These are phyloP conservation scores for Drosophila niveifrons DNA, from an alignment of 2,888 invertebrate species.

Conservation along the genomic window DNA sequence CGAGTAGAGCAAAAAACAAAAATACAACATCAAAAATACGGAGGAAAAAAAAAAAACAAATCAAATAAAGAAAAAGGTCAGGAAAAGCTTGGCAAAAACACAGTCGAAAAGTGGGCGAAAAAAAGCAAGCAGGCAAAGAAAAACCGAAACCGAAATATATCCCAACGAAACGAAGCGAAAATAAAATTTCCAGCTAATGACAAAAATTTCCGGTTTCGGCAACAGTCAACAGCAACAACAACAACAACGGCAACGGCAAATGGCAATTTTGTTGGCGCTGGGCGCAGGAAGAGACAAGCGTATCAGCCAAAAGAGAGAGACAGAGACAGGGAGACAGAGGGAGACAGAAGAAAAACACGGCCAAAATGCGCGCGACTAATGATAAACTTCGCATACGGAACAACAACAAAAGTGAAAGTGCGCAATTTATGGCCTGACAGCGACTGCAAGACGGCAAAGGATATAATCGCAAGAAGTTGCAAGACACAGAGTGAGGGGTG, in stretches of 20 bases:
- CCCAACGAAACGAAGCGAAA: slow-evolving; percentile 68
- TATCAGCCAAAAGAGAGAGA: slow-evolving; percentile 25
- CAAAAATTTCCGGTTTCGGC: slow-evolving; percentile 75
- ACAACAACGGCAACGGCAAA: slow-evolving; percentile 28
- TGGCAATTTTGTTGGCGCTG: slow-evolving; percentile 50
- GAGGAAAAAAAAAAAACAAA: background rate
- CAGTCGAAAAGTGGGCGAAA: slow-evolving; percentile 48
- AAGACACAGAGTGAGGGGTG: background rate
- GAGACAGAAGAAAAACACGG: slow-evolving; percentile 34
- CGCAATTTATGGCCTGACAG: slow-evolving; percentile 58
- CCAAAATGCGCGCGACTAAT: slow-evolving; percentile 55
- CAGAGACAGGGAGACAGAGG: background rate
- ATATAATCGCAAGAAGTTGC: background rate
- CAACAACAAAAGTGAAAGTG: slow-evolving; percentile 60
- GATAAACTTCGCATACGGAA: slow-evolving; percentile 54
- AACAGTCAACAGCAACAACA: slow-evolving; percentile 38
- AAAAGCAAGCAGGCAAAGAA: background rate
- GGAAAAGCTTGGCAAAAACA: slow-evolving; percentile 64
- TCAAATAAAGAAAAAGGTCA: slow-evolving; percentile 55
- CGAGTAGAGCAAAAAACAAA: slow-evolving; percentile 1
- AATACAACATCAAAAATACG: background rate
- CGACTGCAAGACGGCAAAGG: slow-evolving; percentile 33
- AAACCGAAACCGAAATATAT: slow-evolving; percentile 36
- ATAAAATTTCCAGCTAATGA: slow-evolving; percentile 80
- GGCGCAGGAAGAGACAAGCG: slow-evolving; percentile 50